Conservation (phyloP, 2,113 vertebrate species). For the Clupea harengus region DNA sequence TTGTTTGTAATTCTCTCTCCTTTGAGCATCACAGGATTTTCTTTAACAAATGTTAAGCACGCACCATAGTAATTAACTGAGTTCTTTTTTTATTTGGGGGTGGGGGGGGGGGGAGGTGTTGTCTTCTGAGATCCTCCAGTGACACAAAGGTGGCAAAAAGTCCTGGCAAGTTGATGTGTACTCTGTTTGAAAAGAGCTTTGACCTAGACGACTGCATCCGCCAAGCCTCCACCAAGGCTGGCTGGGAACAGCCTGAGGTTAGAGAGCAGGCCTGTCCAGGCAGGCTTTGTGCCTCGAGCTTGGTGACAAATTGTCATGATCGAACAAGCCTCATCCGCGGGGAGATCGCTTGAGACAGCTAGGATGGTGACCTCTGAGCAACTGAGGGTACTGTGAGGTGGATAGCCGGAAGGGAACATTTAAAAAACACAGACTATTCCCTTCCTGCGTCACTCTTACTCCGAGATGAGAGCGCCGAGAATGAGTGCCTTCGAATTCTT, state of each 20-base stretch:
- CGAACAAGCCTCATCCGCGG: conserved; percentile 53
- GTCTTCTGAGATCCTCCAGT: conserved; percentile 41
- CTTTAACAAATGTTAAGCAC: conserved; percentile 35
- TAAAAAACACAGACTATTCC: not conserved
- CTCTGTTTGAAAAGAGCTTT: conserved; percentile 59
- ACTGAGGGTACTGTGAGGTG: not conserved
- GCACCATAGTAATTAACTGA: conserved; percentile 53
- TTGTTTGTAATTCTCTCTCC: conserved; percentile 49
- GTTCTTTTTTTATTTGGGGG: conserved; percentile 8
- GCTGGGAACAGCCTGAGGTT: conserved; percentile 55
- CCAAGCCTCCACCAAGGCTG: conserved; percentile 51
- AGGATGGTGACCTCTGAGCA: conserved; percentile 43
- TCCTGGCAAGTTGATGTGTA: conserved; percentile 52
- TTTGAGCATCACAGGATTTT: conserved; percentile 23
- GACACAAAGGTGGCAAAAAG: conserved; percentile 57
- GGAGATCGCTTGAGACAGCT: conserved; percentile 51
- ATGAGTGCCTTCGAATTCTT: not conserved
- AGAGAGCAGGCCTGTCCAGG: conserved; percentile 47
- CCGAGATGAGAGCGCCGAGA: not conserved
- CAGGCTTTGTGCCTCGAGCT: conserved; percentile 52
- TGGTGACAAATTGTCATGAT: conserved; percentile 60
- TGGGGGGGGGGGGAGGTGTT: conserved; percentile 38
- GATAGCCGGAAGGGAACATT: not conserved
- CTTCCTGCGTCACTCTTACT: not conserved
- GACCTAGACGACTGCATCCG: conserved; percentile 55